Conservation (phyloP, 2,888 invertebrate genomes). For the Phengaris arion region DNA sequence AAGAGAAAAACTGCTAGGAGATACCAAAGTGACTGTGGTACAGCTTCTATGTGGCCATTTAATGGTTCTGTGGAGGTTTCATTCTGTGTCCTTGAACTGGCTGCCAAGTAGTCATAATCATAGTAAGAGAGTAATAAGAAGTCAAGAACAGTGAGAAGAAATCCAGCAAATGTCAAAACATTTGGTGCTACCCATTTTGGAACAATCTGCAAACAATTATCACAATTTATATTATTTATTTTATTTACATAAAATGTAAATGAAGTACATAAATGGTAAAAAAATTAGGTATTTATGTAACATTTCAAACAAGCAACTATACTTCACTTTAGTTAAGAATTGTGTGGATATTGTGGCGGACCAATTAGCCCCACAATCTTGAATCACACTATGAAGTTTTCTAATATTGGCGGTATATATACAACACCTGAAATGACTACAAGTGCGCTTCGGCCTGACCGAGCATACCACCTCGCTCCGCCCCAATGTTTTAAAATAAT, state of each 20-base stretch:
- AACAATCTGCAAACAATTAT: constrained; percentile 83
- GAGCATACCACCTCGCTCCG: too few relatives aligned
- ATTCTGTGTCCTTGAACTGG: constrained; percentile 72
- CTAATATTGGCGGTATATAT: too few relatives aligned
- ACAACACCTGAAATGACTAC: too few relatives aligned
- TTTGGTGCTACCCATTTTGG: constrained; percentile 99
- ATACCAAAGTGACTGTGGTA: constrained; percentile 93
- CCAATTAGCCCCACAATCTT: too few relatives aligned
- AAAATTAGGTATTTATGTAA: too few relatives aligned
- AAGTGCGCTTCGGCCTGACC: too few relatives aligned
- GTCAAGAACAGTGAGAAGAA: constrained; percentile 92
- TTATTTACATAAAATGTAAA: not conserved
- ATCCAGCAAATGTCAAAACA: constrained; percentile 95
- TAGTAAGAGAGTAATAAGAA: constrained; percentile 91
- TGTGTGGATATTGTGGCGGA: too few relatives aligned
- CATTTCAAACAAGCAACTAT: too few relatives aligned
- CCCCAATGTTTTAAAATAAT: too few relatives aligned
- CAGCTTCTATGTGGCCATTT: constrained; percentile 63
- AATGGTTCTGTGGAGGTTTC: constrained; percentile 53
- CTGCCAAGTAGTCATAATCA: constrained; percentile 92
- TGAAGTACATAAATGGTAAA: too few relatives aligned
- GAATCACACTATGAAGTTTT: too few relatives aligned
- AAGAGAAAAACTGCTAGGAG: constrained; percentile 93
- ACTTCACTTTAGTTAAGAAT: too few relatives aligned
- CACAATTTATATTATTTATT: not conserved